Base-by-base conservation (phyloP, 2,888 invertebrate genomes). In the Muschampia plurimacula region DNA sequence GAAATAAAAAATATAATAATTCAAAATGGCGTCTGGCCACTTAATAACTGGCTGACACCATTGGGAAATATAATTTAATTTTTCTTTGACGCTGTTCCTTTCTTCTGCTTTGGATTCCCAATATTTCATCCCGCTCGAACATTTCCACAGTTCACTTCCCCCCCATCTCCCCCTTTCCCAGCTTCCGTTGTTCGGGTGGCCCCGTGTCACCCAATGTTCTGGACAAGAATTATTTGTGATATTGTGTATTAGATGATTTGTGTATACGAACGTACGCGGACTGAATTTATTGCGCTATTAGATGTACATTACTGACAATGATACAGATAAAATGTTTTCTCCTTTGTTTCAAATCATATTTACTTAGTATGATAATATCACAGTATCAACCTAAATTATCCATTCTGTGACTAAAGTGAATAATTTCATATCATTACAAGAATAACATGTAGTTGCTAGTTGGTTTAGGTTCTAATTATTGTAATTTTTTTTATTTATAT, bases 21-120 rank as follows among this genome's bases (percentile, higher is more conserved):
- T 93, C 94, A 94, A 94, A 92, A 94, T 94, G 94, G 94, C 94
- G 93, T 90, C 92, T 91, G 92, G 94, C 92, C 92, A 94, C 94
- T 94, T 95, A 95, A 95, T 95, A 94, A 94, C 94, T 92, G 92
- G 90, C 94, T 94, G 94, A 95, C 94, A 95, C 94, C 94, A 93
- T 93, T 92, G 94, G 93, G 94, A 94, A 93, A 94, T 92, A 94
- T 94, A 94, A 94, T 94, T 94, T 94, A 94, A 94, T 94, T 94
- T 94, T 93, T 93, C 92, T 90, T 81, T 85, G 79, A 82, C 76
- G 76, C 86, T 74, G 75, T 87, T 88, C 81, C 82, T 77, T 81
- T 91, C 84, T 55, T 41, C 28, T 44, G 76, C 78, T 86, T 74
- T 77, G 69, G 73, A 74, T 65, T 74, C 76, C 76, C 77, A 75